A percentile compares a stretch with the other conserved stretches of the same genome.
Conservation (phyloP, 2,888 invertebrate species). For the Dynastes hyllus region DNA sequence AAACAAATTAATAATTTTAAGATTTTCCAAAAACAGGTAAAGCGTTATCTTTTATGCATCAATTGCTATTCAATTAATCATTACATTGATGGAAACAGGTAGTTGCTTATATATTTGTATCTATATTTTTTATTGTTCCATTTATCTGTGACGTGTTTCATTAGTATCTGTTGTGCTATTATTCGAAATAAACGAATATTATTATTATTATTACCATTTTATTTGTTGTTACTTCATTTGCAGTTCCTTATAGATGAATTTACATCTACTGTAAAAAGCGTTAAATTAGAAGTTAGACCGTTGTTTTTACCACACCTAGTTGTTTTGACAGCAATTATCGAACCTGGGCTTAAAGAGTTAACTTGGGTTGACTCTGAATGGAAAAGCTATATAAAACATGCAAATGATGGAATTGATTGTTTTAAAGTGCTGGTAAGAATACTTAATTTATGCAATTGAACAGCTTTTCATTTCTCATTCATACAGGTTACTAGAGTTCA, state of each 20-base stretch:
- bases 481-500: slow-evolving; percentile 83
- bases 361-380: slow-evolving; percentile 93
- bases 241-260: slow-evolving; percentile 87
- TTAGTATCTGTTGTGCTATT: too few species aligned
- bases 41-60: too few species aligned
- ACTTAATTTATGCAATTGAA: not conserved
- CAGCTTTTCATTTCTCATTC: slow-evolving; percentile 7
- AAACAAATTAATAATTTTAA: too few species aligned
- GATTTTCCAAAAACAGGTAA: too few species aligned
- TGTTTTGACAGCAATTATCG: slow-evolving; percentile 85
- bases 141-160: too few species aligned
- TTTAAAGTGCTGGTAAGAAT: slow-evolving; percentile 81
- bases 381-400: slow-evolving; percentile 83
- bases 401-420: slow-evolving; percentile 84
- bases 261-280: slow-evolving; percentile 80
- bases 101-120: too few species aligned
- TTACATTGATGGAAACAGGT: too few species aligned
- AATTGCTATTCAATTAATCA: too few species aligned
- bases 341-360: slow-evolving; percentile 86
- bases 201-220: too few species aligned
- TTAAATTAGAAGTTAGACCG: slow-evolving; percentile 92
- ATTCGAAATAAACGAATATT: too few species aligned
- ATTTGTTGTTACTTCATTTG: slow-evolving; percentile 54
- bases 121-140: too few species aligned
- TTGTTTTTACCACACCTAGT: slow-evolving; percentile 91